Conservation (phyloP, 1,140 invertebrate species). For the Drosophila sucinea region DNA sequence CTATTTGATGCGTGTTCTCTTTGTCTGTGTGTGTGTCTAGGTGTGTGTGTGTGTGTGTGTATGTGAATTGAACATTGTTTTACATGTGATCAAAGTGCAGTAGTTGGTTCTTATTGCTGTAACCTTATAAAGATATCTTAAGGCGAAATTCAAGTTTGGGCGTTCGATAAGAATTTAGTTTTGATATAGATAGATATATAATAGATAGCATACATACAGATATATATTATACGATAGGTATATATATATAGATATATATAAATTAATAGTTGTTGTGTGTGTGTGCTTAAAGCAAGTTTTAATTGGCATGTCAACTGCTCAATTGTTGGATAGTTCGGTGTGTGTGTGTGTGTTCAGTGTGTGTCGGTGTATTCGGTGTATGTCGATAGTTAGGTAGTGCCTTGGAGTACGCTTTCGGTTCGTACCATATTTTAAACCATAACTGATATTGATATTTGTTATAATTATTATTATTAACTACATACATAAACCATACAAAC, state of each 20-base stretch:
- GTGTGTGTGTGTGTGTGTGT: constrained; percentile 52
- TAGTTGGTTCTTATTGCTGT: constrained; percentile 58
- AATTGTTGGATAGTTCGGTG: constrained; percentile 52
- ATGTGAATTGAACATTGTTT: constrained; percentile 62
- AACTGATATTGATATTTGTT: constrained; percentile 44
- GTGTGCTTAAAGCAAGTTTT: constrained; percentile 71
- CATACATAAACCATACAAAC: constrained; percentile 51
- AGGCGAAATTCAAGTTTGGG: constrained; percentile 59
- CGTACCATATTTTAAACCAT: constrained; percentile 52
- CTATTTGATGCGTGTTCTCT: constrained; percentile 26
- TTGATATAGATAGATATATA: constrained; percentile 48
- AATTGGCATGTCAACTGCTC: constrained; percentile 53
- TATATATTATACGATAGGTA: constrained; percentile 44
- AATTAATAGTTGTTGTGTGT: constrained; percentile 39
- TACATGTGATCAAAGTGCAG: constrained; percentile 68
- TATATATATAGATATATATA: constrained; percentile 38
- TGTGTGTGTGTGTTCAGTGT: constrained; percentile 42
- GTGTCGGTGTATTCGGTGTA: constrained; percentile 40
- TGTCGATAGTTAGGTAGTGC: constrained; percentile 68
- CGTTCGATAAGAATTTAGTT: constrained; percentile 44
- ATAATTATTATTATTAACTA: constrained; percentile 53
- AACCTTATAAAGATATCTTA: constrained; percentile 49
- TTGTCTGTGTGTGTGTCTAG: constrained; percentile 22
- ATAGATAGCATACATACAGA: constrained; percentile 43
- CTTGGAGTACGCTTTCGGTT: constrained; percentile 57